Evolutionary conservation across 2,888 invertebrate species (phyloP).

Genomic region (Tachystola acroxantha): DNA sequence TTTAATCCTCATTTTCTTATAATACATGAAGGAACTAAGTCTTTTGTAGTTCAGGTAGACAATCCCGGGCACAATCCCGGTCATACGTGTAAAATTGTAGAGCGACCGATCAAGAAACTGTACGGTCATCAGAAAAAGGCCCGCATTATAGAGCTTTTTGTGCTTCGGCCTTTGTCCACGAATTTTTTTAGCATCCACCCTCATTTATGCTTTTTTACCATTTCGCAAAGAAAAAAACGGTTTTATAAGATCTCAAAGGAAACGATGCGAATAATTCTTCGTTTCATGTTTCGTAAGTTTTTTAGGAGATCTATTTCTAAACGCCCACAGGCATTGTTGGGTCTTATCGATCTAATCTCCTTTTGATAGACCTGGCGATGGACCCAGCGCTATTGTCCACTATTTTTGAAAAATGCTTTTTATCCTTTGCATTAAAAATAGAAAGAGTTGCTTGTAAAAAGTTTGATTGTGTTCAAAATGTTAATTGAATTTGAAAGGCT

Average conservation of each 20-base stretch:
- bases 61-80: not conserved
- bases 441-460: slow-evolving; percentile 54
- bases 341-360: slow-evolving; percentile 70
- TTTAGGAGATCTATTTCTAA: slow-evolving; percentile 50
- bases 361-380: slow-evolving; percentile 73
- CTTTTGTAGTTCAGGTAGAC: too few relatives aligned
- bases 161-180: slow-evolving; percentile 65
- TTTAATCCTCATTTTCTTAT: too few relatives aligned
- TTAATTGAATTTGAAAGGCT: slow-evolving; percentile 1
- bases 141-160: slow-evolving; percentile 58
- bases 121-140: slow-evolving; percentile 56
- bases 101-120: slow-evolving; percentile 36
- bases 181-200: slow-evolving; percentile 59
- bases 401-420: slow-evolving; percentile 34
- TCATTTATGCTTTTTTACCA: slow-evolving; percentile 51
- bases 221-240: slow-evolving; percentile 70
- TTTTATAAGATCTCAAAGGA: slow-evolving; percentile 71
- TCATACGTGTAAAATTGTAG: not conserved
- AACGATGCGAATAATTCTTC: slow-evolving; percentile 77
- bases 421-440: slow-evolving; percentile 23
- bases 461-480: not conserved
- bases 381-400: slow-evolving; percentile 65
- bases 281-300: slow-evolving; percentile 72
- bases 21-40: too few relatives aligned
- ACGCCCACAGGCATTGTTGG: slow-evolving; percentile 68